Base-by-base conservation (phyloP, 2,797 vertebrate genomes). In the Hydrophis major region DNA sequence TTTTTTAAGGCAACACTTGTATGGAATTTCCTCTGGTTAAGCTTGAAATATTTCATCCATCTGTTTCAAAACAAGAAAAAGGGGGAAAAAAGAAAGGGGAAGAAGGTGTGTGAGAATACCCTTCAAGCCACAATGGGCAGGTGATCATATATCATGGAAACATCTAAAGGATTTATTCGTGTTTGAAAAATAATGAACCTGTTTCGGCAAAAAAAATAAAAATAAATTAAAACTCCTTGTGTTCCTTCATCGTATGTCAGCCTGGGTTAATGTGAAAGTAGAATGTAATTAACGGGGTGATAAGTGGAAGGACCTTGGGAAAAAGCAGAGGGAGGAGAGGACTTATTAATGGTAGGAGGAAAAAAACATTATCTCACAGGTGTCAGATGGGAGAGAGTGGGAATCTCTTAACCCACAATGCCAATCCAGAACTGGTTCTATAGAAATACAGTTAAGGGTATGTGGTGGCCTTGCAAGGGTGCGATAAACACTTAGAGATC, bases 181-280 rank as follows among this genome's bases (percentile, higher is more conserved):
- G 96, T 96, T 97, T 94, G 95, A 95, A 97, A 97, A 97, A 97
- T 97, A 98, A 98, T 98, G 98, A 98, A 97, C 97, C 97, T 63
- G 22, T 96, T 96, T 98, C 96, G 97, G 97, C 96, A 96, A 96
- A 97, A 98, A 97, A 97, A 96, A 96, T 96, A 97, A 98, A 97
- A 97, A 32, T 32, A 32, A 97, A 96, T 97, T 97, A 97, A 97
- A 98, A 97, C 96, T 94, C 96, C 96, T 96, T 97, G 96, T 96
- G 96, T 96, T 96, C 95, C 96, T 96, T 96, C 97, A 94, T 96
- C 96, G 83, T 93, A 93, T 66, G 94, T 97, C 97, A 96, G 87
- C 94, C 94, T 95, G 95, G 97, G 97, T 98, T 97, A 97, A 97
- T 96, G 96, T 94, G 95, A 95, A 96, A 96, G 93, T 90, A 95